Evolutionary conservation across 2,113 vertebrate genomes (phyloP), one percentile per base, ranked within the genome.

Genomic region (Gracilinanus agilis): DNA sequence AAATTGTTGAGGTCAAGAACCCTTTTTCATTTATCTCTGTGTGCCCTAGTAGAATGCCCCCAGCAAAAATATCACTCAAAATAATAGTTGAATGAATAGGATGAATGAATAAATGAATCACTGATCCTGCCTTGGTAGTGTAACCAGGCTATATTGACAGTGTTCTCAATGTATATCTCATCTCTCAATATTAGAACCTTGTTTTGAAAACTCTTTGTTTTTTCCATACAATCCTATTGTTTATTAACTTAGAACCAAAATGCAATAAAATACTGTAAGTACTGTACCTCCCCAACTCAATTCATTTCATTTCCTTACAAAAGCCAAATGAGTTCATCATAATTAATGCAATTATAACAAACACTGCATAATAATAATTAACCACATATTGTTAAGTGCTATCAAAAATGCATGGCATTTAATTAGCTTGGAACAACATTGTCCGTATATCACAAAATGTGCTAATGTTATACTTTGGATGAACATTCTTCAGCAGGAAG

Each of bases 341-440:
- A 98, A 98, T 96, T 96, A 98, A 98, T 98, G 97, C 97, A 96
- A 96, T 93, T 83, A 96, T 96, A 98, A 92, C 67, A 95, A 97
- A 89, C 55, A 91, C 91, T 92, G 90, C 44, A 95, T 97, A 97
- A 97, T 98, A 97, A 97, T 98, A 98, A 97, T 98, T 97, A 93
- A 97, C 96, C 98, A 96, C 96, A 29, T 97, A 92, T 98, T 98
- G 93, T 91, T 53, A 56, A 96, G 97, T 98, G 94, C 97, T 96
- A 97, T 97, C 97, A 97, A 95, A 98, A 98, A 97, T 93, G 67
- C 67, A 89, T 56, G 53, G 53, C 94, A 95, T 96, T 97, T 98
- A 97, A 98, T 97, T 97, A 98, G 53, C 93, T 97, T 44, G 90
- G 96, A 98, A 96, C 95, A 91, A 90, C 94, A n/a, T 10, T 97